Evolutionary conservation across 1,140 invertebrate genomes (phyloP), one percentile per base, ranked within the genome.

Genomic region (Chironomus tepperi): DNA sequence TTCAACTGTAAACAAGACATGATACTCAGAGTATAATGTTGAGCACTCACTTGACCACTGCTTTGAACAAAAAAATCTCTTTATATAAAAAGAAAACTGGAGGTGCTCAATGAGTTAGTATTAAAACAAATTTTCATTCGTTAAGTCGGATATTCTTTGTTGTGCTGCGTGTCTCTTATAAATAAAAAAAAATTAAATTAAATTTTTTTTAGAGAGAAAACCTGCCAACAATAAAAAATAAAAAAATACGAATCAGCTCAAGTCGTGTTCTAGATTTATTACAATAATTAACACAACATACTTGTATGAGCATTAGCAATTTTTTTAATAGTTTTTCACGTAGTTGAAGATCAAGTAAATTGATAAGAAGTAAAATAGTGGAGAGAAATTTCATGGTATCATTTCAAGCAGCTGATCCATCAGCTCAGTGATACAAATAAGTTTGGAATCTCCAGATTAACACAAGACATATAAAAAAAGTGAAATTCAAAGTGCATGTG

Each of bases 81-180:
- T 57, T 57, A 12, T 57, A 57, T 57, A 57, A 57, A 57, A 57
- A 57, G 47, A 57, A 57, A 57, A 57, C 47, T 57, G 12, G 47
- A n/a, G 47, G 47, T 57, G 47, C 12, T 8, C 47, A 57, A 12
- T 3, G 47, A 57, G 12, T 57, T 57, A 57, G 47, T 57, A 57
- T 57, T 57, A n/a, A 8, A 57, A 57, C 10, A 5, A 15, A 1
- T 57, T 57, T 57, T 57, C 47, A n/a, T 15, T 12, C 12, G 47
- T 57, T n/a, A n/a, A 57, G 47, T 57, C 47, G 3, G 10, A 15
- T n/a, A 5, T 57, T n/a, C 12, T 57, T 12, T 15, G 12, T 57
- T 57, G 47, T 57, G 47, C 47, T 57, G 47, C 47, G 47, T 57
- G 47, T 57, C 47, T 57, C 47, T 57, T 57, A 15, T 15, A n/a